These are phyloP conservation scores for Drosophila helvetica DNA, from an alignment of 2,888 invertebrate species.

Conservation along the genomic window DNA sequence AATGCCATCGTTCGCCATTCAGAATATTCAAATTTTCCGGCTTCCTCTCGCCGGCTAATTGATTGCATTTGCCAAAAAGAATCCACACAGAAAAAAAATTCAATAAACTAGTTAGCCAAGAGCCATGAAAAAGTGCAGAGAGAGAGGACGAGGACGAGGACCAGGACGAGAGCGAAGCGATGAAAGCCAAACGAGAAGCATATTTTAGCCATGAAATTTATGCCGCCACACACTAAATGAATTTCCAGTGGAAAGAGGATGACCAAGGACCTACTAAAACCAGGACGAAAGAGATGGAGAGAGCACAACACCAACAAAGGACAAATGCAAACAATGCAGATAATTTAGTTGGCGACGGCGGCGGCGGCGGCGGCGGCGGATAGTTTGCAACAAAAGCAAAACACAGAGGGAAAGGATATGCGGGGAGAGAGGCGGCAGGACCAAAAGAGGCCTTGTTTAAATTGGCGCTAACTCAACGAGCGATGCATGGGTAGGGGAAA, in stretches of 20 bases:
- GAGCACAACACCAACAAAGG: conserved; percentile 45
- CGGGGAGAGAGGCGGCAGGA: neutral
- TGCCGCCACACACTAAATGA: conserved; percentile 69
- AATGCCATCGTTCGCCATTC: neutral
- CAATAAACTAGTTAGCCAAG: conserved; percentile 60
- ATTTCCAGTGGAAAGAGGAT: conserved; percentile 34
- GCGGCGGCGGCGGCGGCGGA: conserved; percentile 48
- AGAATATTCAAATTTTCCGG: conserved; percentile 15
- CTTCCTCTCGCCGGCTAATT: conserved; percentile 54
- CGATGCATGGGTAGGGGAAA: conserved; percentile 4
- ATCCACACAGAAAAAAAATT: conserved; percentile 29
- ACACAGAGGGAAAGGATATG: conserved; percentile 1
- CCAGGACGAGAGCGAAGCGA: conserved; percentile 7
- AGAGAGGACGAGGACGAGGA: neutral
- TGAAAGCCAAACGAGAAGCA: conserved; percentile 53
- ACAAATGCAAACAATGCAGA: conserved; percentile 74
- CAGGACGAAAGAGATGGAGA: conserved; percentile 39
- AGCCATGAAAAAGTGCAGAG: conserved; percentile 35
- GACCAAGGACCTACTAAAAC: conserved; percentile 34
- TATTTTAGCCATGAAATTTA: conserved; percentile 75
- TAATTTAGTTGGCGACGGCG: conserved; percentile 72
- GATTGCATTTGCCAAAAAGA: conserved; percentile 51
- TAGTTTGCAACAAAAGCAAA: conserved; percentile 53
- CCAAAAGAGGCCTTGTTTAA: conserved; percentile 60
- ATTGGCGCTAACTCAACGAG: conserved; percentile 54